phyloP scores from a whole-genome alignment of 2,797 vertebrate species.

The Thamnophis elegans region DNA sequence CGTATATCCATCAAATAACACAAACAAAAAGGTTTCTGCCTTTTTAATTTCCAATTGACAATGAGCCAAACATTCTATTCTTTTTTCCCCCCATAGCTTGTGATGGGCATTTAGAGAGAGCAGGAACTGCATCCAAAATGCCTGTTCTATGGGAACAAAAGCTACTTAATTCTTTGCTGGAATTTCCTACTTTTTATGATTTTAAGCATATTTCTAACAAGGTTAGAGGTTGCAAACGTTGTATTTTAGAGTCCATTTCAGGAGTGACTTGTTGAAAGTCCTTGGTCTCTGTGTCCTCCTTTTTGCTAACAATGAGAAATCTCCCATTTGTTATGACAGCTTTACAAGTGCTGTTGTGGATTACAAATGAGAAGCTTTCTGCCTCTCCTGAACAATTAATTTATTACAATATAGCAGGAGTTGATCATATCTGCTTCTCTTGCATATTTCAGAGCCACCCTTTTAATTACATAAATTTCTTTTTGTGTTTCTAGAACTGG shows the following conservation, averaged over 20 bases:
- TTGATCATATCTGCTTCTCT: conserved; percentile 43
- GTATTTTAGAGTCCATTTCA: conserved; percentile 27
- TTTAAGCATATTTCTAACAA: not conserved
- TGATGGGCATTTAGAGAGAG: not conserved
- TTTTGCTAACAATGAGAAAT: conserved; percentile 3
- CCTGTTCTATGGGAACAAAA: not conserved
- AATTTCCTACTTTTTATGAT: not conserved
- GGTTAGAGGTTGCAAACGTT: not conserved
- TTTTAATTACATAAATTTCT: conserved; percentile 45
- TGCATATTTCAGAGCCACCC: conserved; percentile 41
- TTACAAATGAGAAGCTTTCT: conserved; percentile 27
- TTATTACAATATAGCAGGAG: conserved; percentile 19
- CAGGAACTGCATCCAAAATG: not conserved
- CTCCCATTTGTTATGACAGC: not conserved
- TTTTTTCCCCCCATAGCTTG: not conserved
- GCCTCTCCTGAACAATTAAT: conserved; percentile 22
- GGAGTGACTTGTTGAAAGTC: not conserved
- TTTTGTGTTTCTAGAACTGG: conserved; percentile 29
- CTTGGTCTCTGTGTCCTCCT: conserved; percentile 2
- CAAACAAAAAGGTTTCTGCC: not conserved
- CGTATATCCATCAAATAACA: not conserved
- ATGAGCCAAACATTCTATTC: not conserved
- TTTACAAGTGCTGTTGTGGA: conserved; percentile 25
- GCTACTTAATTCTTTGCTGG: not conserved
- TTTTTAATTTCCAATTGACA: not conserved